Base-by-base conservation (phyloP, 2,888 invertebrate species). In the Drosophila greeni region DNA sequence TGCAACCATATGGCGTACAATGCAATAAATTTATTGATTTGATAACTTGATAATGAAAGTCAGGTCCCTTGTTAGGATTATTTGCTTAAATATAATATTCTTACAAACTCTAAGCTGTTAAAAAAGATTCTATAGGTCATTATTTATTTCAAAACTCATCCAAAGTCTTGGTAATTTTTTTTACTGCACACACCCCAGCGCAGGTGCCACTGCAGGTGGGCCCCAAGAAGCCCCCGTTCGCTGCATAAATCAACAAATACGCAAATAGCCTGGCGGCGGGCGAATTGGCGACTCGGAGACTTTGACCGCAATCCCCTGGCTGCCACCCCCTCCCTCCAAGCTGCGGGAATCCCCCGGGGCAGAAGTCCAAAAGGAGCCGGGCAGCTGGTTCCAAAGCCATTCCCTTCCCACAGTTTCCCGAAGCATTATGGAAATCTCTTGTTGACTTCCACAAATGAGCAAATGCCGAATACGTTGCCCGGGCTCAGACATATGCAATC, bases 361-460 rank as follows among this genome's bases (percentile, higher is more conserved):
- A 26, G 26, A 18, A 36, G 48, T 31, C 47, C 48, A 23, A 43
- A 43, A 70, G 49, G 48, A 66, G 59, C 80, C 36, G 29, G 24
- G 52, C 64, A 53, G 70, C 47, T 64, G 56, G 4, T 45, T 11
- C 60, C 65, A 36, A 53, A 52, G 37, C 36, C 31, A 36, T 59
- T 16, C 67, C 66, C 26, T 23, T 60, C 16, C 67, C 58, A 36
- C 18, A 31, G 14, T 45, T 20, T 48, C 34, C 31, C 36, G 36
- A 3, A 66, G 62, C 67, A 76, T 81, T 81, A 82, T 81, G 80
- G 75, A 80, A 82, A 82, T 68, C 68, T 84, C 74, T 54, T 84
- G 81, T 81, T 84, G 80, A 79, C 82, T 70, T 75, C 64, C 70
- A 66, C 84, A 84, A 78, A 80, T 83, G 81, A 73, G 82, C 74